A percentile compares a stretch with the other conserved stretches of the same genome.
Evolutionary conservation across 2,797 vertebrate genomes (phyloP).

Genomic region (Melanotaenia boesemani): DNA sequence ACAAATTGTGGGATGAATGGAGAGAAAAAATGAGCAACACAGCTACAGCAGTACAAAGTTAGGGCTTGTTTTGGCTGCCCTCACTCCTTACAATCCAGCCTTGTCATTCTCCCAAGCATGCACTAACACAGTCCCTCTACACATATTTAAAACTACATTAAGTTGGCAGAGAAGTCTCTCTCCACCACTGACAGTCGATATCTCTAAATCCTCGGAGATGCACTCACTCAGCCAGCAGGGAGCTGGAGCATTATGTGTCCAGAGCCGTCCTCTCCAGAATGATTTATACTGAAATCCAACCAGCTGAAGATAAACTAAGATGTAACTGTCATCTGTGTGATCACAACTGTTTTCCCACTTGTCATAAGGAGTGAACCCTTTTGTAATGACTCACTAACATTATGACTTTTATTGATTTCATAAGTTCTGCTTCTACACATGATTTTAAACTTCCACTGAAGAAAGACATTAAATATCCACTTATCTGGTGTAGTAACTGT

Average conservation of each 20-base stretch:
- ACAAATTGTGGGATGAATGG: background rate
- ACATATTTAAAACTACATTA: slow-evolving; percentile 56
- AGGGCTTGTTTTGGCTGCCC: slow-evolving; percentile 8
- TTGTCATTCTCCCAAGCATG: slow-evolving; percentile 20
- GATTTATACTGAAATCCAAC: slow-evolving; percentile 29
- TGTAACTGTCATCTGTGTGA: slow-evolving; percentile 2
- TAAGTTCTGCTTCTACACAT: no score
- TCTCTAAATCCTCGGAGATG: slow-evolving; percentile 51
- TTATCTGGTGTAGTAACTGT: no score
- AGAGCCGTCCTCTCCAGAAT: slow-evolving; percentile 6
- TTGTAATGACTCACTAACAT: background rate
- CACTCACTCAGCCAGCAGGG: slow-evolving; percentile 34
- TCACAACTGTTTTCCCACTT: background rate
- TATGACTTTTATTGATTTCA: background rate
- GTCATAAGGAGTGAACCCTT: background rate
- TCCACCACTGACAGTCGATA: slow-evolving; percentile 41
- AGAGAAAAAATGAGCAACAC: background rate
- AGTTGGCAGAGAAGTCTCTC: slow-evolving; percentile 23
- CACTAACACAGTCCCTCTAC: slow-evolving; percentile 23
- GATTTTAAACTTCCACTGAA: no score
- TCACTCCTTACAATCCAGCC: slow-evolving; percentile 26
- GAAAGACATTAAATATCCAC: no score
- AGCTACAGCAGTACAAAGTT: slow-evolving; percentile 26
- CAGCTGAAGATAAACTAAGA: slow-evolving; percentile 15
- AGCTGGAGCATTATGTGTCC: slow-evolving; percentile 10